phyloP scores from a whole-genome alignment of 2,113 vertebrate genomes.

The Sardina pilchardus region DNA sequence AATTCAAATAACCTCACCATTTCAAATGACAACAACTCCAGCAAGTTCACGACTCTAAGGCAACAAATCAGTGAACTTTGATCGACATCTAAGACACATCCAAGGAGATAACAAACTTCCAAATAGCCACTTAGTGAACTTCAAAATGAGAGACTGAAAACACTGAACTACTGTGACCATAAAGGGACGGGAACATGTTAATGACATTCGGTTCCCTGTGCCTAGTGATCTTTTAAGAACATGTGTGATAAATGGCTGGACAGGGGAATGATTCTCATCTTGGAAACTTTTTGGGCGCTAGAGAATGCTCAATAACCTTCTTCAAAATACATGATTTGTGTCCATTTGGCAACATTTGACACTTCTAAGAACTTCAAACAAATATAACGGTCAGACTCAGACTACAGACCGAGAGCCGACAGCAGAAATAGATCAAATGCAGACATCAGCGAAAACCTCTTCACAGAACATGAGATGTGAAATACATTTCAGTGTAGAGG shows the following conservation, averaged over 20 bases:
- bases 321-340: background rate
- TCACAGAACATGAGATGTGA: background rate
- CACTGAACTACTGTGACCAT: background rate
- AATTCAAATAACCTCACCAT: background rate
- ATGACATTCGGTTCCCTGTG: background rate
- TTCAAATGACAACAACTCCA: conserved; percentile 5
- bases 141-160: background rate
- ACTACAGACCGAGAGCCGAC: background rate
- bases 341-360: background rate
- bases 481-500: background rate
- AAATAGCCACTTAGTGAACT: background rate
- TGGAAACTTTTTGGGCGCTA: background rate
- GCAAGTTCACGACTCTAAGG: too few species aligned
- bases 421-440: background rate
- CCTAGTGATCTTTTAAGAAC: background rate
- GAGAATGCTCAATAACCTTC: background rate
- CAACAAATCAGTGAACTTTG: background rate
- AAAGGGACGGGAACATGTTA: background rate
- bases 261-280: background rate
- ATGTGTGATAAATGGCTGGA: background rate
- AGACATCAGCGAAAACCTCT: conserved; percentile 2
- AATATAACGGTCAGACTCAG: background rate
- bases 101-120: background rate
- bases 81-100: background rate
- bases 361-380: background rate